Base-by-base conservation (phyloP, 2,888 invertebrate genomes). In the Kryphioiulus occultus region DNA sequence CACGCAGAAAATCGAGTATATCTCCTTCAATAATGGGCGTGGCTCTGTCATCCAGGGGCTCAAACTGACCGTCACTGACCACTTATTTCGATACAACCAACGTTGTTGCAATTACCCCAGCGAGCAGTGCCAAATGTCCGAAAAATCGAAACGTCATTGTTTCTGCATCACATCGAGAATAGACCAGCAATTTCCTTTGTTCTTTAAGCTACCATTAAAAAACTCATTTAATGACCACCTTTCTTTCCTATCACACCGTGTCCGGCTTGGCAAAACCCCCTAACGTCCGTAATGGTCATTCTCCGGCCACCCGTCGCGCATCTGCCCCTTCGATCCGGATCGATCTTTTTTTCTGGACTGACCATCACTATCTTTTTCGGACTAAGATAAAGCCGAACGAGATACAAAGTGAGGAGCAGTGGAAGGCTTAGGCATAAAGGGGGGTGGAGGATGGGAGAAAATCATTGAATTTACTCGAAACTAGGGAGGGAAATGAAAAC, bases 401-500 rank as follows among this genome's bases (percentile, higher is more conserved):
- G 59, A 19, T 59, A 59, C 59, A n/a, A 59, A 59, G 59, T 59
- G 59, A 59, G 59, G 59, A n/a, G 19, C 59, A 59, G 59, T n/a
- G 15, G 59, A 19, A 59, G 59, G n/a, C n/a, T 59, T n/a, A n/a
- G 59, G 59, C 59, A 39, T 19, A 59, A n/a, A 9, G 59, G 4
- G 47, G n/a, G 9, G 59, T n/a, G 59, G n/a, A n/a, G 59, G n/a
- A 59, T 47, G 47, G 22, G 59, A 22, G 59, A 59, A 59, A 59
- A 59, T 59, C 59, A 59, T 59, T 59, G 59, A 59, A 59, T 59
- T 59, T 59, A 59, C 59, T 59, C 59, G 59, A 59, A 59, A 59
- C 59, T 59, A n/a, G 59, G 59, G 59, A 59, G 22, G 59, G n/a
- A 22, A 9, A 59, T 5, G 7, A 59, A 59, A 59, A 59, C 59